phyloP scores from a whole-genome alignment of 2,113 vertebrate species.

The Ploceus nigricollis region DNA sequence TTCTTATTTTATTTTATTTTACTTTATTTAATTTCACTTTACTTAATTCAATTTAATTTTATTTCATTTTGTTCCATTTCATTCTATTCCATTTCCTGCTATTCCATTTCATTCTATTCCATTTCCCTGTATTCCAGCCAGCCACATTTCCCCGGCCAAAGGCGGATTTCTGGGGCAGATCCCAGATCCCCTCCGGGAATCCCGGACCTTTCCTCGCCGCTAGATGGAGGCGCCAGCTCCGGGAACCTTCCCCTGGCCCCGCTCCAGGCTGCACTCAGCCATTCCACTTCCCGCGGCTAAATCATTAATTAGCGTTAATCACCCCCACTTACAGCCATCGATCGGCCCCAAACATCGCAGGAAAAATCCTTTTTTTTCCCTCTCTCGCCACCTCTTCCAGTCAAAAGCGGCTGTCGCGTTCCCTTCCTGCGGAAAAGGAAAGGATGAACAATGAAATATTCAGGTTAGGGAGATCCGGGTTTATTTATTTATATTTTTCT shows the following conservation, averaged over 20 bases:
- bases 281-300: neutral
- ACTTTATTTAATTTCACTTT: neutral
- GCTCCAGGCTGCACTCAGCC: accelerated
- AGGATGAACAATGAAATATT: neutral
- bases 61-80: too few species aligned
- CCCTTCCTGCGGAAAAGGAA: neutral
- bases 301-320: neutral
- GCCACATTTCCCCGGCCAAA: neutral
- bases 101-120: too few species aligned
- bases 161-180: neutral
- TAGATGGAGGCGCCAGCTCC: constrained; percentile 20
- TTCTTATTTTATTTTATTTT: too few species aligned
- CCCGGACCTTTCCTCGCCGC: neutral
- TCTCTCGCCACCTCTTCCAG: neutral
- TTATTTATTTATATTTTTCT: neutral
- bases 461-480: neutral
- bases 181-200: neutral
- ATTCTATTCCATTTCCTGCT: too few species aligned
- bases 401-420: accelerated
- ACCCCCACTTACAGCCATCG: neutral
- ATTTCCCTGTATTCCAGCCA: neutral
- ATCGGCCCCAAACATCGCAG: neutral
- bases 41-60: too few species aligned
- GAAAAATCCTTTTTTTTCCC: neutral
- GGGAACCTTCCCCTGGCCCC: neutral